Percentiles rank a stretch among this genome's conserved stretches.
Conservation (phyloP, 2,113 vertebrate genomes). For the Rhinolophus ferrumequinum region DNA sequence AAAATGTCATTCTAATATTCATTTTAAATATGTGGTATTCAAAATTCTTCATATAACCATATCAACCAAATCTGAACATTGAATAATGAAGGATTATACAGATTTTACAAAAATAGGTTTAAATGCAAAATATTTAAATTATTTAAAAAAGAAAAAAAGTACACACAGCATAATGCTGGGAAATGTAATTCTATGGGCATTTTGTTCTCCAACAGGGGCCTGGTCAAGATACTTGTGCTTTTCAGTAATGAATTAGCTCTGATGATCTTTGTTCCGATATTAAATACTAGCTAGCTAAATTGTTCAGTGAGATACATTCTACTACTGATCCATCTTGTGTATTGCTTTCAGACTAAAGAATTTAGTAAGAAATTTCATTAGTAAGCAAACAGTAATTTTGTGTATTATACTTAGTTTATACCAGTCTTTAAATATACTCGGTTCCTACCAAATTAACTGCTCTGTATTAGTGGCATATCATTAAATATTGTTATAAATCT, state of each 20-base stretch:
- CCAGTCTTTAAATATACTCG: neutral
- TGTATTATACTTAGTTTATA: neutral
- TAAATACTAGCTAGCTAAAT: neutral
- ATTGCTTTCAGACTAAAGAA: neutral
- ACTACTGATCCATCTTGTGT: neutral
- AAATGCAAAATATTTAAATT: neutral
- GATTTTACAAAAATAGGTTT: neutral
- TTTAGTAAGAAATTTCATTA: constrained; percentile 36
- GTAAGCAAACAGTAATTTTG: neutral
- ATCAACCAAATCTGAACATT: neutral
- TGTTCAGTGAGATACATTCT: neutral
- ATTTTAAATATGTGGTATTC: neutral
- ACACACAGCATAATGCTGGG: accelerated
- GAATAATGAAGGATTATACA: neutral
- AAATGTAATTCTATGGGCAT: neutral
- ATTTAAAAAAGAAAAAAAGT: neutral
- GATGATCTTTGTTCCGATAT: neutral
- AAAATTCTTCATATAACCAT: neutral
- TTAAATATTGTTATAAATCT: neutral
- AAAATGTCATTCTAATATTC: neutral
- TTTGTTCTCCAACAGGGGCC: neutral
- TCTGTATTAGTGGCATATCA: neutral
- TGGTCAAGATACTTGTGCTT: neutral
- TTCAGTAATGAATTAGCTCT: neutral
- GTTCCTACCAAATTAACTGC: neutral